These are phyloP conservation scores for Xyliphius kryptos DNA, from an alignment of 2,113 vertebrate species.

Conservation along the genomic window DNA sequence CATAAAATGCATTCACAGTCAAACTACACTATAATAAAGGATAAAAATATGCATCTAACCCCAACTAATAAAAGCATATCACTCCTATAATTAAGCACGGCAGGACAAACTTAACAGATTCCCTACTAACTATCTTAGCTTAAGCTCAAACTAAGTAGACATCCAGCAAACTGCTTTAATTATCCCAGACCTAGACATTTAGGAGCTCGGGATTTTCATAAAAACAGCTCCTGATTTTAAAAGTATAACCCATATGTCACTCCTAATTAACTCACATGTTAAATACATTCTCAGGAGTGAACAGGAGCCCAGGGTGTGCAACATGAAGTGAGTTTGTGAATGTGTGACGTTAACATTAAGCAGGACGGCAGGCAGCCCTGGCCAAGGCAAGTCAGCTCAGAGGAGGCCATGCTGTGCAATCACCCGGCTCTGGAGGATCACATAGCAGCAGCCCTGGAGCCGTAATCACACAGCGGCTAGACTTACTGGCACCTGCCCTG, in stretches of 20 bases:
- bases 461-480: slow-evolving; percentile 94
- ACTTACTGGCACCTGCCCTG: slow-evolving; percentile 98
- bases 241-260: no score
- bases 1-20: slow-evolving; percentile 31
- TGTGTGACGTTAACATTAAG: slow-evolving; percentile 50
- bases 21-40: not conserved
- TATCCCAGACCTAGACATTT: slow-evolving; percentile 6
- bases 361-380: slow-evolving; percentile 55
- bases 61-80: no score
- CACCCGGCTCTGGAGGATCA: slow-evolving; percentile 91
- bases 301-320: slow-evolving; percentile 13
- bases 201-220: slow-evolving; percentile 28
- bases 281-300: no score
- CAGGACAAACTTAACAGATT: no score
- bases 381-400: slow-evolving; percentile 42
- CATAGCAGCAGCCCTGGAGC: slow-evolving; percentile 84
- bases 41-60: no score
- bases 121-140: not conserved
- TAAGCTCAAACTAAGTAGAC: not conserved
- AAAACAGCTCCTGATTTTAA: slow-evolving; percentile 37
- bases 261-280: no score
- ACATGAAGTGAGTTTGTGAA: slow-evolving; percentile 34
- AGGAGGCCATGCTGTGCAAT: slow-evolving; percentile 81
- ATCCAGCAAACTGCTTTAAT: slow-evolving; percentile 12
- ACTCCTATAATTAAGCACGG: no score